Conservation (phyloP, 2,888 invertebrate genomes). For the Timandra comae region DNA sequence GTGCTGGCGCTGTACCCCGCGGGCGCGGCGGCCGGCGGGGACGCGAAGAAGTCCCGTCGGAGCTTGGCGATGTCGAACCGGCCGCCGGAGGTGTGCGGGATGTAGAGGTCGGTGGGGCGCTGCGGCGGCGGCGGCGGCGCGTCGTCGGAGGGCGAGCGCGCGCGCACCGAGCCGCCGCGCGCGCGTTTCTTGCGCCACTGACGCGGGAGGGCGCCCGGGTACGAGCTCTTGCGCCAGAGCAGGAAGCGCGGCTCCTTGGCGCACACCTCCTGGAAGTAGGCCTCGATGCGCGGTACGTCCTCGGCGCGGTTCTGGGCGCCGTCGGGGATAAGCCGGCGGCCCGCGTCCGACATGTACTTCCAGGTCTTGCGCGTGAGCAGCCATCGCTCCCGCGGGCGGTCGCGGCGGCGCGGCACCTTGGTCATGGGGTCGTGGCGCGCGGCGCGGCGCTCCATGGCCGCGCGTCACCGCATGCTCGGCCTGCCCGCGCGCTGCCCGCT, state of each 20-base stretch:
- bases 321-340: conserved; percentile 90
- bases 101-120: conserved; percentile 66
- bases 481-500: conserved; percentile 50
- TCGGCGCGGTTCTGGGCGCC: conserved; percentile 83
- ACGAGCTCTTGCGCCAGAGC: conserved; percentile 89
- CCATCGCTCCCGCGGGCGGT: conserved; percentile 87
- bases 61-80: conserved; percentile 82
- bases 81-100: conserved; percentile 76
- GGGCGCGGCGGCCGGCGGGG: conserved; percentile 54
- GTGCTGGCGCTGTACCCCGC: conserved; percentile 3
- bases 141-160: conserved; percentile 81
- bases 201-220: conserved; percentile 83
- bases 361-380: conserved; percentile 91
- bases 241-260: conserved; percentile 85
- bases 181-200: conserved; percentile 73
- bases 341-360: conserved; percentile 95
- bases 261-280: conserved; percentile 90
- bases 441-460: conserved; percentile 36
- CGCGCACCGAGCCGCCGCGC: conserved; percentile 82
- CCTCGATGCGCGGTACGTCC: conserved; percentile 87
- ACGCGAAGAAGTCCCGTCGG: conserved; percentile 80
- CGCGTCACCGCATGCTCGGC: conserved; percentile 22
- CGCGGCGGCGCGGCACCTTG: conserved; percentile 74
- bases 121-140: conserved; percentile 60
- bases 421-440: conserved; percentile 73